Evolutionary conservation across 35 echinoderm and acorn worm species (phyloP), one percentile per base, ranked within the genome.

Genomic region (Heliocidaris tuberculata): DNA sequence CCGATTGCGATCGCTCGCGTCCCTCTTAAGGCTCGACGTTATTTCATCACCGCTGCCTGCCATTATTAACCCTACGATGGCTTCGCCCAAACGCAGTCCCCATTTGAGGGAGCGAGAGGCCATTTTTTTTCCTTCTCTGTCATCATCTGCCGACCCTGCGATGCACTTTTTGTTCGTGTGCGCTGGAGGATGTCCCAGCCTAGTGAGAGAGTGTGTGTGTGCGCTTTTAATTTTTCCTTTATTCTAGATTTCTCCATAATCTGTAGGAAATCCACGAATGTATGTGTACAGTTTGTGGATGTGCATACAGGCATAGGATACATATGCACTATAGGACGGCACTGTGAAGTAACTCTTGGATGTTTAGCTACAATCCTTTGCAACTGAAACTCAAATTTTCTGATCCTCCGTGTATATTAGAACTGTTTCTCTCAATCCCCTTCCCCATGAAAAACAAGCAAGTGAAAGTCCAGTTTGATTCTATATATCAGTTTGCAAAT

Each of bases 1-100:
- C 31, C 91, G 50, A 93, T 93, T 93, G 91, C 91, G 48, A 93
- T 93, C 91, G 31, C 86, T 13, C 24, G 21, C 21, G 13, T 89
- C 32, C 13, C 86, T 32, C 35, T 42, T 42, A 30, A 15, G 86
- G 70, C 15, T 29, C 70, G 15, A 30, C 86, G 86, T 89, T 89
- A 89, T 89, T 89, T 89, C 86, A 89, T 89, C 86, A 59, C 48
- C n/a, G 32, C 13, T 48, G 21, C 65, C 48, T 52, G 91, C 91
- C 48, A 93, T 93, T 93, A 93, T 93, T 93, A 93, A 93, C 91
- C 91, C 91, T 93, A 50, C 13, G 91, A 30, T 93, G 49, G 31
- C 19, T 93, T 13, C 24, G 21, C 29, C n/a, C 91, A 93, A 50
- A 30, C 49, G 91, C 32, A 89, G 87, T 48, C 47, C 87, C 87